Conservation (phyloP, 23 tunicate genomes). For the Clavelina lepadiformis region DNA sequence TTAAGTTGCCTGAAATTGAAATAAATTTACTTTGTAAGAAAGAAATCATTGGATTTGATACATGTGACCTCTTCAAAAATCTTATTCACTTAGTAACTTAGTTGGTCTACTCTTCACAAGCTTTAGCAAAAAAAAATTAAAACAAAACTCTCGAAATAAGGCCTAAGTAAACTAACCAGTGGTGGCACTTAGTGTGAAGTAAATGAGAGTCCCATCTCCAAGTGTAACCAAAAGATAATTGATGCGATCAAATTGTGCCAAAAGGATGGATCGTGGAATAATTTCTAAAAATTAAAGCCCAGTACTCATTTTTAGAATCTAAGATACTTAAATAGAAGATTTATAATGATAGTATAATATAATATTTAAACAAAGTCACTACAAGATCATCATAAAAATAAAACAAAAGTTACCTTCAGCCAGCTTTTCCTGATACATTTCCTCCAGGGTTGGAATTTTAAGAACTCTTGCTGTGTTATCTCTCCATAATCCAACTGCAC, state of each 20-base stretch:
- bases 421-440: conserved; percentile 54
- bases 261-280: conserved; percentile 82
- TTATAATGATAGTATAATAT: too few species aligned
- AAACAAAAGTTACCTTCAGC: conserved; percentile 41
- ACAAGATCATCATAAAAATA: too few species aligned
- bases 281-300: conserved; percentile 40
- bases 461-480: conserved; percentile 77
- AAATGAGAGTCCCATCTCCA: conserved; percentile 90
- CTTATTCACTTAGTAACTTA: too few species aligned
- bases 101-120: too few species aligned
- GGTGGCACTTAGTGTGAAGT: conserved; percentile 48
- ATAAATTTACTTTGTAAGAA: too few species aligned
- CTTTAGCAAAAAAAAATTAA: too few species aligned
- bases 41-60: too few species aligned
- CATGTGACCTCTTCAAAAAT: too few species aligned
- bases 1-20: conserved; percentile 36
- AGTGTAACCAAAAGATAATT: conserved; percentile 81
- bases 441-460: conserved; percentile 61
- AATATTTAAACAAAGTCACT: too few species aligned
- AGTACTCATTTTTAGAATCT: background rate
- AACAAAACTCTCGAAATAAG: too few species aligned
- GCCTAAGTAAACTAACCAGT: conserved; percentile 56
- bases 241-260: conserved; percentile 82
- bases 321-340: background rate
- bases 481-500: conserved; percentile 95